A percentile compares a stretch with the other conserved stretches of the same genome.
These are phyloP conservation scores for Palythoa grandiflora DNA, from an alignment of 92 coral and sea anemone species.

Conservation along the genomic window DNA sequence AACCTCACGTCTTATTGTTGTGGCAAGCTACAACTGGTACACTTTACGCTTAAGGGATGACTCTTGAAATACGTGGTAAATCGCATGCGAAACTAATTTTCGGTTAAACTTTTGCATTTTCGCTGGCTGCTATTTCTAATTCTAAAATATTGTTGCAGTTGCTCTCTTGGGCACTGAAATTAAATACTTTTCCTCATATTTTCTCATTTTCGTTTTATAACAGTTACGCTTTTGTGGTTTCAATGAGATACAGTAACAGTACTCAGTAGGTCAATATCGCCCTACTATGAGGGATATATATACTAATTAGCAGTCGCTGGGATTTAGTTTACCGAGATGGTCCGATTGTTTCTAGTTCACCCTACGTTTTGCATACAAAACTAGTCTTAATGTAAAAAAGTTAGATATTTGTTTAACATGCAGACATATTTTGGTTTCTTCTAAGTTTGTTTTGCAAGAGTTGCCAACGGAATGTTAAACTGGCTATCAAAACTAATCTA, in stretches of 20 bases:
- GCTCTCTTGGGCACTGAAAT: no score
- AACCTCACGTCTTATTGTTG: conserved; percentile 6
- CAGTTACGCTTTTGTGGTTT: not conserved
- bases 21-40: not conserved
- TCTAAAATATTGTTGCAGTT: not conserved
- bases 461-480: not conserved
- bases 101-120: not conserved
- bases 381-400: not conserved
- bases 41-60: not conserved
- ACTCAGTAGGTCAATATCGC: not conserved
- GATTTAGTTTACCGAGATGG: not conserved
- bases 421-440: not conserved
- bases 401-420: not conserved
- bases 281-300: not conserved
- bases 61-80: no score
- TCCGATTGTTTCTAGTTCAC: not conserved
- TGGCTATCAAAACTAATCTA: not conserved
- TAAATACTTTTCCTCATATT: not conserved
- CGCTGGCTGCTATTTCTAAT: not conserved
- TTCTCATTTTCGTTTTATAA: not conserved
- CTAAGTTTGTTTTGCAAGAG: not conserved
- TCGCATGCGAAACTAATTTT: not conserved
- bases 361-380: not conserved
- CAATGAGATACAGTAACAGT: not conserved
- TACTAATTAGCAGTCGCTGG: not conserved